These are phyloP conservation scores for Lymantria dispar DNA, from an alignment of 2,888 invertebrate species.

Conservation along the genomic window DNA sequence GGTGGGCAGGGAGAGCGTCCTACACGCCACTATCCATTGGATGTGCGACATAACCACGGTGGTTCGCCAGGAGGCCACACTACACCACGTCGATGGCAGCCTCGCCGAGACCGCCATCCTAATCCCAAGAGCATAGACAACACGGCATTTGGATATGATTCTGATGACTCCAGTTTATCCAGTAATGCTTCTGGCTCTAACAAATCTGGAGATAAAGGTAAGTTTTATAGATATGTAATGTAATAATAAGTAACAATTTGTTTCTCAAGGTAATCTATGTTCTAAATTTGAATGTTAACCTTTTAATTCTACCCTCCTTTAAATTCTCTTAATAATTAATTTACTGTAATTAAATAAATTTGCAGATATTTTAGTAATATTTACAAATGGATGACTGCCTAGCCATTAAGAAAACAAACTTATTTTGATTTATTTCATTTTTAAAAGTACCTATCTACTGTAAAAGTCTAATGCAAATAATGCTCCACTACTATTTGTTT, in stretches of 20 bases:
- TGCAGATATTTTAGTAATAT: neutral
- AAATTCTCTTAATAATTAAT: neutral
- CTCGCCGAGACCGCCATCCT: slow-evolving; percentile 53
- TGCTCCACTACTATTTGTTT: neutral
- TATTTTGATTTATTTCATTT: too few relatives aligned
- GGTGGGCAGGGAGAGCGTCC: slow-evolving; percentile 52
- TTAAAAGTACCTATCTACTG: too few relatives aligned
- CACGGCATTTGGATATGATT: slow-evolving; percentile 72
- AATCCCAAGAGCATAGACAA: slow-evolving; percentile 44
- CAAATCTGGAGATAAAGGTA: slow-evolving; percentile 72
- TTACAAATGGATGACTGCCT: neutral
- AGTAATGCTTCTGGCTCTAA: slow-evolving; percentile 76
- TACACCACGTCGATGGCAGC: slow-evolving; percentile 53
- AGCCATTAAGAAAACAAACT: too few relatives aligned
- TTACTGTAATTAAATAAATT: neutral
- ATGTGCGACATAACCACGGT: slow-evolving; percentile 53
- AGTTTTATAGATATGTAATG: slow-evolving; percentile 9
- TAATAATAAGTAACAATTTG: neutral
- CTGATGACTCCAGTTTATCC: slow-evolving; percentile 76
- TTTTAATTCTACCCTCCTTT: neutral
- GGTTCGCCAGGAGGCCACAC: slow-evolving; percentile 39
- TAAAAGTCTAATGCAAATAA: neutral
- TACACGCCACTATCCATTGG: slow-evolving; percentile 59
- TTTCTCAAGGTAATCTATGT: neutral
- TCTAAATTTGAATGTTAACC: neutral